A percentile compares a stretch with the other conserved stretches of the same genome.
phyloP scores from a whole-genome alignment of 2,113 vertebrate species.

The Acanthisitta chloris region DNA sequence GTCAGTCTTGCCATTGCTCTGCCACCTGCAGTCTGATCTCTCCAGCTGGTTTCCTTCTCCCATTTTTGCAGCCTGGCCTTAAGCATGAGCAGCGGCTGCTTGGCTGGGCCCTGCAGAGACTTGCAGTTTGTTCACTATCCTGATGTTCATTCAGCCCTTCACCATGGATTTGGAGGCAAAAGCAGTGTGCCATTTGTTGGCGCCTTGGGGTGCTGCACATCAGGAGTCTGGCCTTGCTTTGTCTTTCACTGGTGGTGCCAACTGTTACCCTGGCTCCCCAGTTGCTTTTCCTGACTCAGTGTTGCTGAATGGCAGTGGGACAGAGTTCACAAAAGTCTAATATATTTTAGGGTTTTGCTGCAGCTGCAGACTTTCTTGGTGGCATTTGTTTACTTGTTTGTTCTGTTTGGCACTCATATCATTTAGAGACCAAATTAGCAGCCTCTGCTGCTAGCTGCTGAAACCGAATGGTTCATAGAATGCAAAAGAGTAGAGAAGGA shows the following conservation, averaged over 20 bases:
- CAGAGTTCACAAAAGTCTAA: neutral
- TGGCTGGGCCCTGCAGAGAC: neutral
- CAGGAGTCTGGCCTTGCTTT: neutral
- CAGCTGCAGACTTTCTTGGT: neutral
- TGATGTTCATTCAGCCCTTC: neutral
- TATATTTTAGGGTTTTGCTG: neutral
- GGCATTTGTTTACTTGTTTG: neutral
- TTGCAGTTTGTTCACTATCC: neutral
- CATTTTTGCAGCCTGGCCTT: neutral
- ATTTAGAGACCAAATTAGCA: neutral
- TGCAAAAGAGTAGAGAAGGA: neutral
- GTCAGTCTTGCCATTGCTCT: neutral
- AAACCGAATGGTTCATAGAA: neutral
- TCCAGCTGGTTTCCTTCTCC: slow-evolving; percentile 21
- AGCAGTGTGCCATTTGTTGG: neutral
- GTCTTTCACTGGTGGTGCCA: neutral
- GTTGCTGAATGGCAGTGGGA: neutral
- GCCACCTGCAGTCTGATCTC: neutral
- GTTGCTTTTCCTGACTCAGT: neutral
- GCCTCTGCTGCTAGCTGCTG: neutral
- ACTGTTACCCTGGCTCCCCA: neutral
- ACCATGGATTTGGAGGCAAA: neutral
- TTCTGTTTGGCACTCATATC: neutral
- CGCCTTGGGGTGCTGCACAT: neutral
- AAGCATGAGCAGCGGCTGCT: neutral